Evolutionary conservation across 2,797 vertebrate genomes (phyloP), one percentile per base, ranked within the genome.

Genomic region (Dermochelys coriacea): DNA sequence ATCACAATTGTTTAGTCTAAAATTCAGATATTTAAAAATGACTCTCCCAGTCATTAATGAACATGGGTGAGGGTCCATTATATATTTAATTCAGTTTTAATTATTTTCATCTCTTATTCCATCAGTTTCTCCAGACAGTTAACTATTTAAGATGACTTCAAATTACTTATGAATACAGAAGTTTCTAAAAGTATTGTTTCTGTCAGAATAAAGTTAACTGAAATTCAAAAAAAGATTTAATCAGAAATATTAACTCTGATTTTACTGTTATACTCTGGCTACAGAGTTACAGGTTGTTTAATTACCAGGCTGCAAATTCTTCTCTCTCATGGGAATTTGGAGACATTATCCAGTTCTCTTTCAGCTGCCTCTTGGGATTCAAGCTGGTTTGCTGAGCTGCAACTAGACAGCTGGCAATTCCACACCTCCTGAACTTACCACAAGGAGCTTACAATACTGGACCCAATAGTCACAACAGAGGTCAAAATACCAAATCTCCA

Each of bases 331-430:
- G 95, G 87, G 91, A 90, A 95, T 95, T 49, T 80, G 57, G 82
- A 94, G 90, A 90, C 50, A 27, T 93, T 34, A 92, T 85, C 90
- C 89, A 68, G 91, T 97, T 97, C 91, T 92, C 88, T 64, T 82
- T 94, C 96, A 89, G 92, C 93, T 97, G 94, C 88, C 95, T 54
- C 93, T 91, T 94, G 77, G 92, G 88, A 90, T 84, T 96, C 89
- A 91, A 71, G 49, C 87, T 75, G 82, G n/a, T 93, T 87, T 68
- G 37, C 75, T 80, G 91, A 97, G 25, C 86, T 95, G 92, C 82
- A 95, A 89, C 84, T 49, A 86, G 95, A 61, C 85, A 55, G 51
- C 91, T 85, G 94, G 55, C 83, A 68, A 83, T 86, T 86, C 68
- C 77, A 21, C 89, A 74, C 85, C 88, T 96, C 47, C 93, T 31